Base-by-base conservation (phyloP, 1,140 invertebrate genomes). In the Bombus picipes region DNA sequence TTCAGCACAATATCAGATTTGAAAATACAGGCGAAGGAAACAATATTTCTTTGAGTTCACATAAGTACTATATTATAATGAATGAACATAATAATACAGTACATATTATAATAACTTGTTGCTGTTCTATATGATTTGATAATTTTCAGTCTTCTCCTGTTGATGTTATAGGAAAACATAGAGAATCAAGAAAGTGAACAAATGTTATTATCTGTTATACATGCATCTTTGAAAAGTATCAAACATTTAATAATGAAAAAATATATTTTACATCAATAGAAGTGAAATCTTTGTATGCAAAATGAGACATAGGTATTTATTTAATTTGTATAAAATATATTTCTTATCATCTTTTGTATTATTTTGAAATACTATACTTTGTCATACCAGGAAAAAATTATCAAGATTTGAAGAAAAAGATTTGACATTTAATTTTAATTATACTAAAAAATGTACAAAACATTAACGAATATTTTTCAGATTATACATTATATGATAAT, bases 281-380 rank as follows among this genome's bases (percentile, higher is more conserved):
- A 80, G 13, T 87, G 0, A 75, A 8, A 18, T 13, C 15, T 28
- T 57, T 92, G 28, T 43, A 34, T 12, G 43, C 75, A 18, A 34
- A 70, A 10, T 37, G 77, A 65, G 25, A 73, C 15, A 68, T 66
- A 34, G 90, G 84, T 22, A 92, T 94, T 43, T 87, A 92, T 41
- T 41, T 92, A 47, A 83, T 94, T 39, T 90, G 89, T 3, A 73
- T 91, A 13, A 91, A 90, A 74, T 87, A 87, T 66, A 83, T 89
- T n/a, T 72, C n/a, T 15, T 57, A 82, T 18, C 87, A 92, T 70
- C 80, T 85, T 3, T 68, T 87, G 57, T 88, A 88, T 43, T 91
- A 93, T 28, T 62, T 92, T 59, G 75, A 84, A 43, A 18, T 84
- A 34, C 70, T 87, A 4, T 86, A 89, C 32, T 92, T 92, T 32